These are phyloP conservation scores for Trachelus stipa DNA, from an alignment of 2,888 invertebrate genomes.

Conservation along the genomic window DNA sequence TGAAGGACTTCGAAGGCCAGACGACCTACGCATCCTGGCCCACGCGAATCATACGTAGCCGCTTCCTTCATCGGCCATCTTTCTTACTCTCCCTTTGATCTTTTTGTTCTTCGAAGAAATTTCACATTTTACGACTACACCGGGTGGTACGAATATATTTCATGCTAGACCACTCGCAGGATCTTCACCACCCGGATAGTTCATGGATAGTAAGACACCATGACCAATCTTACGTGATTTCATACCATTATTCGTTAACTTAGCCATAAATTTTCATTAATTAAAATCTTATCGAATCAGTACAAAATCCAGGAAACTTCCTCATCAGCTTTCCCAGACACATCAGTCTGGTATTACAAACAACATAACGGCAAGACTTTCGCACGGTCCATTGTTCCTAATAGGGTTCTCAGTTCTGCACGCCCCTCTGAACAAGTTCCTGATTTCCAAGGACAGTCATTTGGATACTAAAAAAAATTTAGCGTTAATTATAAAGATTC, in stretches of 20 bases:
- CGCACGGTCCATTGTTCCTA: neutral
- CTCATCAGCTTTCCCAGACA: neutral
- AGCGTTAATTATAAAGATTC: neutral
- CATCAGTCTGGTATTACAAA: neutral
- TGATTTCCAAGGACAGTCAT: neutral
- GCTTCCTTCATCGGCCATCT: neutral
- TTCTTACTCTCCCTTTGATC: neutral
- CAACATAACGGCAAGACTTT: neutral
- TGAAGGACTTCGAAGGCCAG: slow-evolving; percentile 56
- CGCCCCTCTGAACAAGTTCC: neutral
- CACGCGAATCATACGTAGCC: slow-evolving; percentile 30
- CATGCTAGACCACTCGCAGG: neutral
- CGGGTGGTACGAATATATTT: slow-evolving; percentile 1
- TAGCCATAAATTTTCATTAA: neutral
- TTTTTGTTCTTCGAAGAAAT: neutral
- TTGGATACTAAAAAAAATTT: neutral
- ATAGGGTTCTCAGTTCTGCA: neutral
- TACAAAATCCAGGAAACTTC: neutral
- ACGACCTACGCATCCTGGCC: slow-evolving; percentile 43
- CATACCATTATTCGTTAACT: neutral
- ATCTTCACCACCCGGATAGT: neutral
- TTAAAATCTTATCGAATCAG: neutral
- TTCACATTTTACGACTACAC: slow-evolving; percentile 3
- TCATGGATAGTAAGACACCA: neutral
- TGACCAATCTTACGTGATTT: neutral